Conservation (phyloP, 1,140 invertebrate genomes). For the Drosophila bocqueti region DNA sequence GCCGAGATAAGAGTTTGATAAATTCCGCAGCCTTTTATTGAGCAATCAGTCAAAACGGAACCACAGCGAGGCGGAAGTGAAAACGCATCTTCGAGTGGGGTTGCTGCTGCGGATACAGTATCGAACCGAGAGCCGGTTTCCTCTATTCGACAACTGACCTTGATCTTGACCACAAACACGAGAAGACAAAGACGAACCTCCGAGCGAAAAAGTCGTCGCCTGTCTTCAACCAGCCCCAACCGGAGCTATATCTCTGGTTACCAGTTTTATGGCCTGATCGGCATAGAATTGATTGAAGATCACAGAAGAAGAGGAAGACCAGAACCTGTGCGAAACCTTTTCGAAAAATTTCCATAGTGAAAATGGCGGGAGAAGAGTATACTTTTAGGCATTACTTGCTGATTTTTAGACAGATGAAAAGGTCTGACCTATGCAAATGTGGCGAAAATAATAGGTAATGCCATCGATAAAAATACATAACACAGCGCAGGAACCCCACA, state of each 20-base stretch:
- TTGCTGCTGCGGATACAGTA: constrained; percentile 44
- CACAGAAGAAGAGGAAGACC: not conserved
- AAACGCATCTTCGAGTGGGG: constrained; percentile 62
- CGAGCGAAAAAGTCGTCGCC: constrained; percentile 22
- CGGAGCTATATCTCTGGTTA: constrained; percentile 26
- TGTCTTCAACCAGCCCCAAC: constrained; percentile 21
- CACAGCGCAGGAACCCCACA: not conserved
- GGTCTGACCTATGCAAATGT: constrained; percentile 20
- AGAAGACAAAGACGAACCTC: constrained; percentile 34
- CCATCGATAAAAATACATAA: constrained; percentile 5
- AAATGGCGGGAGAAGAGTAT: not conserved
- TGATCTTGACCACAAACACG: constrained; percentile 77
- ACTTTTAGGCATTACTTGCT: constrained; percentile 23
- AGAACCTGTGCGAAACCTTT: constrained; percentile 13
- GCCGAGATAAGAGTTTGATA: constrained; percentile 49
- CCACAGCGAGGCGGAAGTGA: constrained; percentile 62
- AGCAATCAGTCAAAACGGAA: constrained; percentile 73
- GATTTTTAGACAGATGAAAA: not conserved
- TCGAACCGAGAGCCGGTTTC: constrained; percentile 61
- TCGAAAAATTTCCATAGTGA: constrained; percentile 24
- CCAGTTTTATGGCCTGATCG: constrained; percentile 45
- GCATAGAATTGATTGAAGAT: constrained; percentile 25
- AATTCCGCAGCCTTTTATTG: constrained; percentile 68
- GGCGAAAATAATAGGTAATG: not conserved
- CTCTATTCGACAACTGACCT: constrained; percentile 49